Base-by-base conservation (phyloP, 2,113 vertebrate species). In the Herpetotheres cachinnans region DNA sequence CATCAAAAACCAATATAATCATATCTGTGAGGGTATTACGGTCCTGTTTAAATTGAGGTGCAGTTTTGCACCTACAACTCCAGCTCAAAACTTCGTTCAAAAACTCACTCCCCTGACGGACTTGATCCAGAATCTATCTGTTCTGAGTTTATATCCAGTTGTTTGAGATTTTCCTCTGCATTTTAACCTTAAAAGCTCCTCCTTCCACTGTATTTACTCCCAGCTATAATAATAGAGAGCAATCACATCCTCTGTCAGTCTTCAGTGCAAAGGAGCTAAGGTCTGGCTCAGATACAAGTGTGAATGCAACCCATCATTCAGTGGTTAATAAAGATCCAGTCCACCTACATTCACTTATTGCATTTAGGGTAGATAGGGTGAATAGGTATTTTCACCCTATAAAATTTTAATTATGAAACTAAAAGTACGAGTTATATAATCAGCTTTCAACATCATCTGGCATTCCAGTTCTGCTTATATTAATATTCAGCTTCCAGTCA, bases 361-460 rank as follows among this genome's bases (percentile, higher is more conserved):
- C 73, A 66, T 74, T 74, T 87, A 80, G 55, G 84, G 76, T 29
- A 95, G 83, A 66, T 86, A 76, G 42, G 62, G 74, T 86, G 79
- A 97, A 95, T 79, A 96, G 49, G 74, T 91, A 89, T 95, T 95
- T 97, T 97, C 92, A 96, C 72, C 40, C 82, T 58, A 95, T 96
- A 97, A 97, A 98, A 97, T 86, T 95, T 93, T 95, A 97, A 96
- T 98, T 98, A 94, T 97, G 97, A 98, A 98, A 98, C 93, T 97
- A 97, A 98, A 98, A 98, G 97, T 97, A 97, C 96, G 85, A 90
- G 87, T 92, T 95, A 69, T 95, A 89, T 96, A 96, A 97, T 91
- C 86, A 97, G 95, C 96, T 98, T 98, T 98, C 98, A 97, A 97
- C 97, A 98, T 97, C 96, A 98, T 97, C 94, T 97, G 97, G 90